Percentiles rank a stretch among this genome's conserved stretches.
Conservation (phyloP, 2,888 invertebrate genomes). For the Morpho achilles region DNA sequence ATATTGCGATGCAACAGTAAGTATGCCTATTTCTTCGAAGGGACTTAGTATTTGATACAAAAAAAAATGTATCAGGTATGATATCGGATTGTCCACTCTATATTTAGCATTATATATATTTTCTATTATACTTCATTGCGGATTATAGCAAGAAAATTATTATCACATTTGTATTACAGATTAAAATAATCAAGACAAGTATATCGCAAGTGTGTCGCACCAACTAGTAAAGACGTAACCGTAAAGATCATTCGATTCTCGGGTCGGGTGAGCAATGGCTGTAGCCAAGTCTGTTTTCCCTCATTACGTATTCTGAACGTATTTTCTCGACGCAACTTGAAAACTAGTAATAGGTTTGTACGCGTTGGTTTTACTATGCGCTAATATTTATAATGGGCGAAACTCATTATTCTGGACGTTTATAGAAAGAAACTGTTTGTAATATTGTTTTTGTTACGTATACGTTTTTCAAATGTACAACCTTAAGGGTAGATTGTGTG, state of each 20-base stretch:
- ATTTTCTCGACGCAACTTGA: conserved; percentile 31
- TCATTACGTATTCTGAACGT: conserved; percentile 41
- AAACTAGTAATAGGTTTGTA: conserved; percentile 22
- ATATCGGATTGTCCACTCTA: too few relatives aligned
- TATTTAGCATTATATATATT: too few relatives aligned
- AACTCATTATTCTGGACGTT: conserved; percentile 12
- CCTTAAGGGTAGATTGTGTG: too few relatives aligned
- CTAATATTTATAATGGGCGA: conserved; percentile 25
- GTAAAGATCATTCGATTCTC: conserved; percentile 39
- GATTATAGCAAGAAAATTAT: too few relatives aligned
- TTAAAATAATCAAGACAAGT: conserved; percentile 3
- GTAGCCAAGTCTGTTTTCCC: conserved; percentile 33
- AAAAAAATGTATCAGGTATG: too few relatives aligned
- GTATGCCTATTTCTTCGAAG: too few relatives aligned
- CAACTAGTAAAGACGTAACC: conserved; percentile 27
- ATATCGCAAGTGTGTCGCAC: conserved; percentile 12
- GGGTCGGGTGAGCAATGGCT: conserved; percentile 33
- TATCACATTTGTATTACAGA: too few relatives aligned
- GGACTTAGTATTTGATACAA: too few relatives aligned
- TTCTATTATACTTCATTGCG: too few relatives aligned
- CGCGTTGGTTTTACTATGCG: conserved; percentile 20
- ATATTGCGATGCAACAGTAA: too few relatives aligned
- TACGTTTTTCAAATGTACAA: too few relatives aligned
- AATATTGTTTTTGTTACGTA: too few relatives aligned
- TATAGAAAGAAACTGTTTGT: conserved; percentile 1